Evolutionary conservation across 2,888 invertebrate genomes (phyloP).

Genomic region (Sipha maydis): DNA sequence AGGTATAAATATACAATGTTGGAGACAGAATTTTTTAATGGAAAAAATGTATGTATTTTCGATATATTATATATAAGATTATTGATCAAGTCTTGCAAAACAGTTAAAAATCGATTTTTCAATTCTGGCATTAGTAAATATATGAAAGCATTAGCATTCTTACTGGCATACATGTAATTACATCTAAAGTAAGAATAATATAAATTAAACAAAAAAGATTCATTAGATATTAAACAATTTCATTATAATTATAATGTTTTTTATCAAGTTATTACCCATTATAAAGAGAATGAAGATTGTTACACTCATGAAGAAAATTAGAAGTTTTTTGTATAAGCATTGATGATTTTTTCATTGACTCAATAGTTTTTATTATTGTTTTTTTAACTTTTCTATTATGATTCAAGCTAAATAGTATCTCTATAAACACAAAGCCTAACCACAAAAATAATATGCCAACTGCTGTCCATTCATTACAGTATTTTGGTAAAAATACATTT

Average conservation of each 20-base stretch:
- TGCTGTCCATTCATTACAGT: conserved; percentile 10
- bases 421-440: conserved; percentile 21
- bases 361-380: background rate
- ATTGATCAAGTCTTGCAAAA: conserved; percentile 43
- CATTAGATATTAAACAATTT: background rate
- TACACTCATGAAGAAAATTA: conserved; percentile 48
- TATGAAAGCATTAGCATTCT: conserved; percentile 20
- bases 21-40: conserved; percentile 33
- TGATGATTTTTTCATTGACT: conserved; percentile 52
- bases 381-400: conserved; percentile 14
- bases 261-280: conserved; percentile 2
- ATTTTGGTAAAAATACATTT: conserved; percentile 1
- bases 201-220: background rate
- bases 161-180: background rate
- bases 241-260: background rate
- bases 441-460: background rate
- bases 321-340: conserved; percentile 38
- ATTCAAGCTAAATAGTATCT: background rate
- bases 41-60: conserved; percentile 45
- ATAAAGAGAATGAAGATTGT: conserved; percentile 24
- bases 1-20: conserved; percentile 36
- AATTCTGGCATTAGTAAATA: conserved; percentile 56
- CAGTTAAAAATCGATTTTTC: conserved; percentile 9
- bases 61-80: conserved; percentile 35
- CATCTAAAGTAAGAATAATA: conserved; percentile 20